Base-by-base conservation (phyloP, 2,888 invertebrate genomes). In the Ethmia dodecea region DNA sequence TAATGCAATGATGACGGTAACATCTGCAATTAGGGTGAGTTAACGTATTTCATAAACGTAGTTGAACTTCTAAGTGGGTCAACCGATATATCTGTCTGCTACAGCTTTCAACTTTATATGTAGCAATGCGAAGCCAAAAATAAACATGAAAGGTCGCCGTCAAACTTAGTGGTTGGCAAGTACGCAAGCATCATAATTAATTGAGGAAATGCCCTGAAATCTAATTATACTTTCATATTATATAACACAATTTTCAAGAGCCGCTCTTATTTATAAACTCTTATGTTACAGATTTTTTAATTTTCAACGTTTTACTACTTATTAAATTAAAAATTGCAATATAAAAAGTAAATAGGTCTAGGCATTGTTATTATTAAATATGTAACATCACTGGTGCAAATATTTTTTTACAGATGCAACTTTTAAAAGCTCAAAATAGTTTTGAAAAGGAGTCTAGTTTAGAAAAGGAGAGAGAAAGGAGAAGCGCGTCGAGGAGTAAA, bases 371-470 rank as follows among this genome's bases (percentile, higher is more conserved):
- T n/a, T n/a, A n/a, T n/a, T n/a, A n/a, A n/a, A n/a, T n/a, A n/a
- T n/a, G n/a, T n/a, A n/a, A n/a, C n/a, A n/a, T n/a, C n/a, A n/a
- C n/a, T n/a, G n/a, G n/a, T n/a, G n/a, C n/a, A n/a, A n/a, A n/a
- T n/a, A n/a, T n/a, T n/a, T n/a, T n/a, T 2, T 77, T 77, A 40
- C 75, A 89, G 77, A 88, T 89, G 74, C 87, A 88, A 49, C 73
- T 88, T 42, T 72, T 89, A 42, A 87, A 87, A 62, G 71, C 78
- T 33, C 87, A 86, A 60, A 86, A 73, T 57, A 87, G 87, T 71
- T 84, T 86, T 56, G 87, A 87, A 56, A 87, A 87, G 51, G 87
- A 87, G 56, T 71, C 86, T 24, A 86, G 84, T 61, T 47, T 73
- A 52, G 86, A 86, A 43, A 84, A 78, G 54, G 86, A 86, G 47